These are phyloP conservation scores for Tanaodytes sp. DNA, from an alignment of 2,888 invertebrate species.

Conservation along the genomic window DNA sequence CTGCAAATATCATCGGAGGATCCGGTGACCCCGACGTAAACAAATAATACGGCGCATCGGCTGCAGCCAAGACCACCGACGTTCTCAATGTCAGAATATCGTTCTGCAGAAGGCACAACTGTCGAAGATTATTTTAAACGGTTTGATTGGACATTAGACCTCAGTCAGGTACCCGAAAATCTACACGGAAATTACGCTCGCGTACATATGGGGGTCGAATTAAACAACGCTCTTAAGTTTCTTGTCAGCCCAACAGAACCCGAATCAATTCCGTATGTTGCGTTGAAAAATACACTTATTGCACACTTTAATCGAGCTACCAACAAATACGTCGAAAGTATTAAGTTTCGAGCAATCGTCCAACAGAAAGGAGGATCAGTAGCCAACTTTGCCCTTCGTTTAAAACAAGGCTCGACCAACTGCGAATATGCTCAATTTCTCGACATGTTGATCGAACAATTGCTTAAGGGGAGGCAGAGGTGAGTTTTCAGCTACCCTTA, in stretches of 20 bases:
- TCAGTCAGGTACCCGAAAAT: conserved; percentile 22
- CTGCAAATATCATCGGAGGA: not conserved
- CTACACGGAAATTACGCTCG: conserved; percentile 29
- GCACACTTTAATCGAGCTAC: conserved; percentile 30
- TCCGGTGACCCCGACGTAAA: no score
- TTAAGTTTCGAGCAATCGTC: conserved; percentile 31
- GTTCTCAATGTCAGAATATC: conserved; percentile 68
- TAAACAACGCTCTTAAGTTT: conserved; percentile 38
- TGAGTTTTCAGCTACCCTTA: no score
- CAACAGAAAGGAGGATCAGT: conserved; percentile 27
- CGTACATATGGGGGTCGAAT: conserved; percentile 35
- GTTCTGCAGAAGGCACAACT: conserved; percentile 13
- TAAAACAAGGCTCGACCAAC: conserved; percentile 34
- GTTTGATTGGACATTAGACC: conserved; percentile 26
- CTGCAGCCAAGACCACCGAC: conserved; percentile 74
- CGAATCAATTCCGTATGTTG: conserved; percentile 4
- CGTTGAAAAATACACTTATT: conserved; percentile 2
- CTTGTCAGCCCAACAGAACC: conserved; percentile 18
- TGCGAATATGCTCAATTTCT: conserved; percentile 41
- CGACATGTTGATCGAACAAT: conserved; percentile 45
- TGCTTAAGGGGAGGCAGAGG: no score
- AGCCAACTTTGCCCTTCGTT: conserved; percentile 36
- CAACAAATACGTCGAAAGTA: conserved; percentile 48
- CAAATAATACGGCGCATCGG: no score
- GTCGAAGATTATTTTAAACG: conserved; percentile 43